Evolutionary conservation across 35 echinoderm and acorn worm genomes (phyloP), one percentile per base, ranked within the genome.

Genomic region (Hemicentrotus pulcherrimus): DNA sequence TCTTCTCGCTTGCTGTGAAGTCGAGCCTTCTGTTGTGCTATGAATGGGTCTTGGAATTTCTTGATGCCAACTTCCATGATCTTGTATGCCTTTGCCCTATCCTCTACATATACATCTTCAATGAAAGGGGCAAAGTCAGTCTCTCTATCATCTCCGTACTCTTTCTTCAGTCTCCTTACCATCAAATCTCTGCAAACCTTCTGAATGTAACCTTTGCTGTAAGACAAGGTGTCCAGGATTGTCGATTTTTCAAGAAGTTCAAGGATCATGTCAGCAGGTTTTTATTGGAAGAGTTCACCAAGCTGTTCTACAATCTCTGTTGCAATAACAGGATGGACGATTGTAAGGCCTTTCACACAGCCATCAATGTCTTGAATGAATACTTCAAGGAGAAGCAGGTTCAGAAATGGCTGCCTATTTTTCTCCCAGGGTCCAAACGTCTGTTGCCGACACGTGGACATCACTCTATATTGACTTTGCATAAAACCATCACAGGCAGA

Each of bases 1-100:
- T 94, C 24, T 91, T 61, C 85, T 12, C 22, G 86, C 22, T 18
- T 55, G 15, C 50, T 61, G 50, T 94, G 95, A 4, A 95, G 87
- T 50, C 96, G 61, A 32, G 96, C 96, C 50, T 94, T 31, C 65
- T 97, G 96, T 61, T 97, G 96, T 58, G 95, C 96, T 65, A 94
- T 61, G 10, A 94, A 48, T 10, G 95, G 86, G 94, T 97, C 86
- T 50, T 91, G 22, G 15, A 97, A 85, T 45, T 89, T 94, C 32
- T 97, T 31, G 46, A 94, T 61, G 2, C 96, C 96, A 8, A 31
- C 22, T 19, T 91, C 94, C 46, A 97, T 46, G 59, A 97, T 55
- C 45, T 95, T 59, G 48, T 91, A 94, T 11, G 96, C 96, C 15
- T 61, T 65, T 78, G 52, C 46, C 71, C 46, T 55, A 28, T 95